phyloP scores from a whole-genome alignment of 2,113 vertebrate species.

The Acrocephalus arundinaceus region DNA sequence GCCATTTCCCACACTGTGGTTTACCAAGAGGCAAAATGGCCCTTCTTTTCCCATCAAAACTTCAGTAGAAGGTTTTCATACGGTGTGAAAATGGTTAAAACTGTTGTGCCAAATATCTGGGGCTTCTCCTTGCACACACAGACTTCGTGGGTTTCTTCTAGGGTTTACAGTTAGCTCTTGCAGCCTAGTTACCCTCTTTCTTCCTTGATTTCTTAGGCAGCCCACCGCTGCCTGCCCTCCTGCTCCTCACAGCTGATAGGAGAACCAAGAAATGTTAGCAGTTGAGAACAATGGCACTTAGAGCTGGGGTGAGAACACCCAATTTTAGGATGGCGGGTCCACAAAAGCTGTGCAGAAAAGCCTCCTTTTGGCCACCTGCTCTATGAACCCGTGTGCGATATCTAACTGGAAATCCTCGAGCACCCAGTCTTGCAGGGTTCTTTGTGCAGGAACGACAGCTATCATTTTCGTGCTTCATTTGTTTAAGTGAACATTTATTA shows the following conservation, averaged over 20 bases:
- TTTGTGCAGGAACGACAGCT: background rate
- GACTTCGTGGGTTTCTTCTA: background rate
- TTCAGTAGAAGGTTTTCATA: background rate
- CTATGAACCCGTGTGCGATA: rapidly evolving
- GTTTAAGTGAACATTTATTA: constrained; percentile 71
- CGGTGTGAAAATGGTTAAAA: background rate
- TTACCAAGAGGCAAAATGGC: background rate
- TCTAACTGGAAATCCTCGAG: background rate
- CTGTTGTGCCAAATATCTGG: background rate
- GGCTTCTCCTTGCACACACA: background rate
- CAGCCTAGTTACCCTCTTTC: background rate
- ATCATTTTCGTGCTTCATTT: constrained; percentile 53
- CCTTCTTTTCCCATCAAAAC: background rate
- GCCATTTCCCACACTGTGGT: background rate
- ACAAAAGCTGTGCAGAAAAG: background rate
- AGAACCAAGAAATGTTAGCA: background rate
- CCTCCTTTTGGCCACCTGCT: background rate
- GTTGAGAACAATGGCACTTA: background rate
- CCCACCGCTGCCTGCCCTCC: background rate
- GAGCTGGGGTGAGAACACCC: background rate
- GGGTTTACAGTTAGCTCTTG: background rate
- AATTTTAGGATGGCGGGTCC: rapidly evolving
- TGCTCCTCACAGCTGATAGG: background rate
- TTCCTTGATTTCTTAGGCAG: background rate
- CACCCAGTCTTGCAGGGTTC: background rate